A percentile compares a stretch with the other conserved stretches of the same genome.
phyloP scores from a whole-genome alignment of 2,797 vertebrate species.

The Brachyrhaphis roseni region DNA sequence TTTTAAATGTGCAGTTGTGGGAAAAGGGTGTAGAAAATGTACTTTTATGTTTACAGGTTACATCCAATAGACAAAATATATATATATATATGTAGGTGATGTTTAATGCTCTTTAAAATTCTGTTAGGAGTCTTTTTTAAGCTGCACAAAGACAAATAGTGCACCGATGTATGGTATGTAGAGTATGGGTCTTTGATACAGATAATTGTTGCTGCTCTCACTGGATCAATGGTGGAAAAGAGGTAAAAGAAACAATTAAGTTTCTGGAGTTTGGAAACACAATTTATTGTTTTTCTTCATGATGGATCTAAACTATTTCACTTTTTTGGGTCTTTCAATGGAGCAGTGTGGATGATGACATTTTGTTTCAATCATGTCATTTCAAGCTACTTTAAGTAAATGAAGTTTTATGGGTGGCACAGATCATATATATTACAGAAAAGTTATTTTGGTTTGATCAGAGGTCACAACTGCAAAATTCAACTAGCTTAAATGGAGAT shows the following conservation, averaged over 20 bases:
- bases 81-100: too few relatives aligned
- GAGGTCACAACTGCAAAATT: background rate
- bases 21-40: background rate
- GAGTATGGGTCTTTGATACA: too few relatives aligned
- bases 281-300: background rate
- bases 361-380: background rate
- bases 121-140: background rate
- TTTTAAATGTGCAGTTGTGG: background rate
- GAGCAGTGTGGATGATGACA: background rate
- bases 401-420: background rate
- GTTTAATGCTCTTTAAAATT: background rate
- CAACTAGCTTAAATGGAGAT: background rate
- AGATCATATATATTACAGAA: background rate
- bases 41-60: slow-evolving; percentile 14
- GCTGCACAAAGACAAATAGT: background rate
- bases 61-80: background rate
- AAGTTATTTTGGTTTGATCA: background rate
- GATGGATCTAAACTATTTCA: too few relatives aligned
- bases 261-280: background rate
- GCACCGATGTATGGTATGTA: too few relatives aligned
- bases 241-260: background rate
- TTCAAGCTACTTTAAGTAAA: background rate
- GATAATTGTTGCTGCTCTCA: background rate
- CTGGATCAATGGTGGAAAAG: background rate
- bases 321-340: background rate